phyloP scores from a whole-genome alignment of 2,113 vertebrate species.

The Apteryx mantelli region DNA sequence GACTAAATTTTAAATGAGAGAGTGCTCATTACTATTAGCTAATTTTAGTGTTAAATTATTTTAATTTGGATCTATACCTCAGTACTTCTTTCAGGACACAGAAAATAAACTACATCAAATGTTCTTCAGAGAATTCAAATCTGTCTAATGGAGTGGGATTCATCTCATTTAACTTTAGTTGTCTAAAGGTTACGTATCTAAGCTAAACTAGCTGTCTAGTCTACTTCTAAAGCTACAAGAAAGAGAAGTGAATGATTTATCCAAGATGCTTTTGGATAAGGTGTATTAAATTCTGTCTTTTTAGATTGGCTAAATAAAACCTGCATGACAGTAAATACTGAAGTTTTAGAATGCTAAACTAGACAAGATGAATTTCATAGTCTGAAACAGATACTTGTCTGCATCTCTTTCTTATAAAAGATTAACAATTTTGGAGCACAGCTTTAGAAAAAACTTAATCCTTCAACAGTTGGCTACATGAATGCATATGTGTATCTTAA shows the following conservation, averaged over 20 bases:
- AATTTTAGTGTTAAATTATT: not conserved
- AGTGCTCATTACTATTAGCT: not conserved
- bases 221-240: not conserved
- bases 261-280: not conserved
- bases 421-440: not conserved
- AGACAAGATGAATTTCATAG: not conserved
- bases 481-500: not conserved
- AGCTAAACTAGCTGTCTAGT: not conserved
- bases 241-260: not conserved
- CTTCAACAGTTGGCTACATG: not conserved
- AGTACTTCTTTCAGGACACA: slow-evolving; percentile 12
- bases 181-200: not conserved
- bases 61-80: not conserved
- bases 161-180: not conserved
- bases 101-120: not conserved
- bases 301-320: not conserved
- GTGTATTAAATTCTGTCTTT: not conserved
- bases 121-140: not conserved
- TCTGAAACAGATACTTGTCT: not conserved
- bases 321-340: not conserved
- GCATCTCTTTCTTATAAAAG: not conserved
- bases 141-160: not conserved
- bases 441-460: not conserved
- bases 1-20: not conserved
- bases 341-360: not conserved